These are phyloP conservation scores for Chaetodon trifasciatus DNA, from an alignment of 2,797 vertebrate species.

Conservation along the genomic window DNA sequence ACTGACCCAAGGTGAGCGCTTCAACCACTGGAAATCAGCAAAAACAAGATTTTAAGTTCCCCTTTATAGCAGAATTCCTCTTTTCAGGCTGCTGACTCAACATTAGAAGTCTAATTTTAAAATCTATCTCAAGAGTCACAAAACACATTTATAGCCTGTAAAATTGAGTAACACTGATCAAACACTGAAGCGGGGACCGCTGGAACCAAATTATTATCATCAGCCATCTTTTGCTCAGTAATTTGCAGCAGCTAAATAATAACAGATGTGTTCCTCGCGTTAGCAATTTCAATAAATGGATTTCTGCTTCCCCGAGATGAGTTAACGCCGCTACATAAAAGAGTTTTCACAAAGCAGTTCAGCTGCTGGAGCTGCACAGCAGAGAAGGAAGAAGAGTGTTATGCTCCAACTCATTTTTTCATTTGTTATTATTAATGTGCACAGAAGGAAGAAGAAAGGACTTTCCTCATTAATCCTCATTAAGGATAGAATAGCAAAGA, in stretches of 20 bases:
- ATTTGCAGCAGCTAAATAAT: constrained; percentile 43
- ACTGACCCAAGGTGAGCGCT: background rate
- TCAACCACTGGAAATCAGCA: background rate
- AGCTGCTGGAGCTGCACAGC: background rate
- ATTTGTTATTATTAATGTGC: background rate
- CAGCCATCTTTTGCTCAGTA: constrained; percentile 28
- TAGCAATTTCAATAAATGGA: constrained; percentile 35
- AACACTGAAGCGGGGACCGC: constrained; percentile 12
- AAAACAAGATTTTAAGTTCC: background rate
- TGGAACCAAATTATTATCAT: constrained; percentile 42
- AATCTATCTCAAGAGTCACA: too few relatives aligned
- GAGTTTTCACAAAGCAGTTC: constrained; percentile 10
- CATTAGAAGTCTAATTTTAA: background rate
- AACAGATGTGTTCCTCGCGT: background rate
- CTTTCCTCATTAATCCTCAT: too few relatives aligned
- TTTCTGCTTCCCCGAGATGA: constrained; percentile 13
- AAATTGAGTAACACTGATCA: constrained; percentile 16
- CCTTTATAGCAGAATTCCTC: background rate
- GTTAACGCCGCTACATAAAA: constrained; percentile 1
- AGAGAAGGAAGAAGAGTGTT: background rate
- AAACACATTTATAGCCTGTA: background rate
- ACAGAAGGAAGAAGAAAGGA: background rate
- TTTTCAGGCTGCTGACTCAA: background rate
- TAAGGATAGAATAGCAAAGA: background rate
- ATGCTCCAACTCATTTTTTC: background rate